Evolutionary conservation across 1,140 invertebrate species (phyloP), one percentile per base, ranked within the genome.

Genomic region (Zaprionus africanus): DNA sequence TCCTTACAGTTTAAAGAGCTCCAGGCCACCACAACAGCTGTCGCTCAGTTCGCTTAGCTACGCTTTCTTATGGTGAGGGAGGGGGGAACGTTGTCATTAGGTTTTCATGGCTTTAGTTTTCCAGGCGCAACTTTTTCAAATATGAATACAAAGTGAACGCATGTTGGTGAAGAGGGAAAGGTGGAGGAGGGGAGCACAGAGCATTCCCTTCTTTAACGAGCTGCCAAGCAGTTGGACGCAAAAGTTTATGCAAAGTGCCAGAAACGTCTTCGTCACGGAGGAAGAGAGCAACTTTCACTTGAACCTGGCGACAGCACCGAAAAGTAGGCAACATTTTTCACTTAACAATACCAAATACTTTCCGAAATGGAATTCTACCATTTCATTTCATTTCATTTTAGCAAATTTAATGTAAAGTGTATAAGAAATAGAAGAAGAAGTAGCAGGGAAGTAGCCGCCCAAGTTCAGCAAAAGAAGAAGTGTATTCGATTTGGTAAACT

Each of bases 21-120:
- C 0, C 41, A 46, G 1, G 15, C 15, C 22, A 15, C 17, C 31
- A 51, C 12, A 28, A 46, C 74, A 76, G 62, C 53, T 68, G 70
- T 67, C 63, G 34, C 63, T 46, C 7, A 43, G 41, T 5, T n/a
- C 5, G 15, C 4, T n/a, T 41, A 41, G 38, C 38, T 41, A 41
- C 15, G 38, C 15, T 41, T 41, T n/a, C 5, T 1, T 5, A 38
- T 12, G 13, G 36, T 6, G 28, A 9, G 28, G 28, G 7, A 12
- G 34, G 7, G 36, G 34, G 65, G 65, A 57, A 4, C 46, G 12
- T 76, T 88, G 81, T 81, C 80, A 88, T 87, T 83, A 87, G 57
- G 75, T 79, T 88, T 87, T 87, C 74, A 86, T 86, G 76, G 72
- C 65, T 82, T 86, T 86, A 86, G 82, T 86, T 86, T 86, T 76